These are phyloP conservation scores for Drosophila saltans DNA, from an alignment of 1,140 invertebrate species.

Conservation along the genomic window DNA sequence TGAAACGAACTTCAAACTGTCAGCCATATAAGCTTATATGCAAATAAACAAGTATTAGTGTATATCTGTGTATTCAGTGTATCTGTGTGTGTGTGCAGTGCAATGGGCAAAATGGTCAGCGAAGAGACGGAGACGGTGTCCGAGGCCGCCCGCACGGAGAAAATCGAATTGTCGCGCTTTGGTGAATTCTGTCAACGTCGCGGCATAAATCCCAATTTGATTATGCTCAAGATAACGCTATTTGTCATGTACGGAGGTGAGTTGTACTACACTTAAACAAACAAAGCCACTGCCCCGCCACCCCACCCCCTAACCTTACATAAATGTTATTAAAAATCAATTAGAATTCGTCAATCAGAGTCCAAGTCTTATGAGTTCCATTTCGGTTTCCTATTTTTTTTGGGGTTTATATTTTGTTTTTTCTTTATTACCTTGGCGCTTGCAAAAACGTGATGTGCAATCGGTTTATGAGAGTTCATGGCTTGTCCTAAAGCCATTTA, in stretches of 20 bases:
- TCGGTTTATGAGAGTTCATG: constrained; percentile 19
- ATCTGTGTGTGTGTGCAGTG: neutral
- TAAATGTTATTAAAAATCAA: constrained; percentile 58
- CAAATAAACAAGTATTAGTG: constrained; percentile 31
- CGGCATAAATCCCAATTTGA: constrained; percentile 88
- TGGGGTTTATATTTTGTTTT: neutral
- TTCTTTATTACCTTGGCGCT: neutral
- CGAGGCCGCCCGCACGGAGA: constrained; percentile 60
- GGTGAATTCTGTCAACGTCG: constrained; percentile 73
- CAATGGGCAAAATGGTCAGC: constrained; percentile 71
- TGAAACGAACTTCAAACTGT: constrained; percentile 77
- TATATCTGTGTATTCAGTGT: constrained; percentile 7
- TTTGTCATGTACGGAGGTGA: constrained; percentile 92
- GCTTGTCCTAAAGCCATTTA: constrained; percentile 23
- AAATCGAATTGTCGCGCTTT: constrained; percentile 71
- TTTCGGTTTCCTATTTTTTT: neutral
- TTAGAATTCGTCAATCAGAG: constrained; percentile 33
- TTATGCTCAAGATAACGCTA: constrained; percentile 90
- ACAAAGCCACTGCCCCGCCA: neutral
- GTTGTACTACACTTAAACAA: constrained; percentile 27
- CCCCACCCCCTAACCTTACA: neutral
- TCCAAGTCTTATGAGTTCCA: neutral
- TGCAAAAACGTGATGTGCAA: constrained; percentile 26
- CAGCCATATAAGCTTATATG: constrained; percentile 29
- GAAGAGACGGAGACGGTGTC: constrained; percentile 75